Evolutionary conservation across 2,797 vertebrate genomes (phyloP).

Genomic region (Okamejei kenojei): DNA sequence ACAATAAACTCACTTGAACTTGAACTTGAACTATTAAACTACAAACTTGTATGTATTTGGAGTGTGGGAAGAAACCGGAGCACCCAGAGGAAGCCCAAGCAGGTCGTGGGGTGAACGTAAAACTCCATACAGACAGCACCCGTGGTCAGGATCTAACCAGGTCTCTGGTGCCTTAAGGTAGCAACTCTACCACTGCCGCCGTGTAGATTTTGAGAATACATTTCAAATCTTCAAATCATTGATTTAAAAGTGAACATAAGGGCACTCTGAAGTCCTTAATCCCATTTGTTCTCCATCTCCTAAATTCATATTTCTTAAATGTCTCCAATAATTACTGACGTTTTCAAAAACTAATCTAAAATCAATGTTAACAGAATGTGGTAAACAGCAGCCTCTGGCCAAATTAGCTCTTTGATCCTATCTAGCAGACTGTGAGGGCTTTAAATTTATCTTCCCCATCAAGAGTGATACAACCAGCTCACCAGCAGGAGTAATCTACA

Average conservation of each 20-base stretch:
- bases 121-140: too few species aligned
- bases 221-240: background rate
- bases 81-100: too few species aligned
- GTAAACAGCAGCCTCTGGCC: background rate
- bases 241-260: background rate
- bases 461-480: background rate
- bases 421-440: background rate
- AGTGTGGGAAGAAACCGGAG: too few species aligned
- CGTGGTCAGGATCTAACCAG: too few species aligned
- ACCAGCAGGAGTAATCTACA: background rate
- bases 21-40: too few species aligned
- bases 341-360: background rate
- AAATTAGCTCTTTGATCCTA: background rate
- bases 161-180: too few species aligned
- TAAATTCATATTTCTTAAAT: background rate
- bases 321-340: background rate
- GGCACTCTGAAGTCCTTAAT: background rate
- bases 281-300: background rate
- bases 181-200: too few species aligned
- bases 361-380: background rate
- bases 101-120: too few species aligned
- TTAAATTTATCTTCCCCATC: background rate
- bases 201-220: too few species aligned
- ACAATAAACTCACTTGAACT: too few species aligned
- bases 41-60: too few species aligned